Conservation (phyloP, 2,797 vertebrate genomes). For the Sebastes oblongus region DNA sequence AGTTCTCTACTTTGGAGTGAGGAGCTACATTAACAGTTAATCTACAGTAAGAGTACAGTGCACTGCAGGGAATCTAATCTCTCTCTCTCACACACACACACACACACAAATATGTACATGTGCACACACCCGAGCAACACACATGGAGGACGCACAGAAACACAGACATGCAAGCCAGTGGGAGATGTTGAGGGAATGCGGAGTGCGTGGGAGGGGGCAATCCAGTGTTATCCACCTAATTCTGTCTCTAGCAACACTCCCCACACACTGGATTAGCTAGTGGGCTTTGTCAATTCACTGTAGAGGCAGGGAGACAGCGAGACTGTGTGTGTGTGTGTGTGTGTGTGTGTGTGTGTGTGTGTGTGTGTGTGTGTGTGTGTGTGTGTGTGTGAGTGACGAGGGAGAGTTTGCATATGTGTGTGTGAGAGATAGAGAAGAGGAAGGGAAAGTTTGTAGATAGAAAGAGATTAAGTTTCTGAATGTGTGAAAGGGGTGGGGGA, state of each 20-base stretch:
- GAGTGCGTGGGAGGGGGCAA: conserved; percentile 21
- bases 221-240: conserved; percentile 67
- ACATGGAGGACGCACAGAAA: conserved; percentile 1
- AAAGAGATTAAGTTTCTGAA: neutral
- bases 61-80: conserved; percentile 50
- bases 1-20: conserved; percentile 37
- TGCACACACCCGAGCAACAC: neutral
- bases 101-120: neutral
- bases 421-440: neutral
- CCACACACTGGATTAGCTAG: conserved; percentile 68
- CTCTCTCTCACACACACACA: neutral
- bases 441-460: conserved; percentile 21
- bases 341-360: neutral
- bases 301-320: conserved; percentile 11
- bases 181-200: conserved; percentile 12
- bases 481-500: neutral
- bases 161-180: conserved; percentile 9
- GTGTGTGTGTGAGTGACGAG: neutral
- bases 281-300: conserved; percentile 63
- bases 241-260: conserved; percentile 60
- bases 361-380: neutral
- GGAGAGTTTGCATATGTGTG: neutral
- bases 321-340: neutral
- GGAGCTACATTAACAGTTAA: conserved; percentile 55
- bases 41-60: conserved; percentile 46